Percentiles rank a stretch among this genome's conserved stretches.
Evolutionary conservation across 1,140 invertebrate genomes (phyloP).

Genomic region (Psix sp.): DNA sequence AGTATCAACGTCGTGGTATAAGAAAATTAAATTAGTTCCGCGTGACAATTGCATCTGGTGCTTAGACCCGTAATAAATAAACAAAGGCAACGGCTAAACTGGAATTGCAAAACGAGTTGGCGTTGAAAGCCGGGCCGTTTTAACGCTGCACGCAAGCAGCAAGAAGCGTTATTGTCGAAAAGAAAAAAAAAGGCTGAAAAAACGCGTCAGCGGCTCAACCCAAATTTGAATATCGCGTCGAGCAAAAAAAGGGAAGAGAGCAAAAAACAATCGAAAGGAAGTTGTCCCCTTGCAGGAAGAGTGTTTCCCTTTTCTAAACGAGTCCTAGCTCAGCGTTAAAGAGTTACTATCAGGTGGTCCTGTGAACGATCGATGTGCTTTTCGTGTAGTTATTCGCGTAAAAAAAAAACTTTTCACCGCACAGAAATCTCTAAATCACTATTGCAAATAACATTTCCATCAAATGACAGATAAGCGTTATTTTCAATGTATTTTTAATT

Average conservation of each 20-base stretch:
- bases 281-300: slow-evolving; percentile 53
- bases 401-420: slow-evolving; percentile 24
- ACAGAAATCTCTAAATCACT: slow-evolving; percentile 25
- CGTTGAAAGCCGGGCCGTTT: slow-evolving; percentile 29
- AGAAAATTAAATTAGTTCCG: slow-evolving; percentile 47
- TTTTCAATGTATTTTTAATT: no score
- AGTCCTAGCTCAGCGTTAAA: slow-evolving; percentile 51
- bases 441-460: slow-evolving; percentile 24
- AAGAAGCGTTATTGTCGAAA: slow-evolving; percentile 45
- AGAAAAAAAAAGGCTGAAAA: slow-evolving; percentile 38
- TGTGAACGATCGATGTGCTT: slow-evolving; percentile 45
- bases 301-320: slow-evolving; percentile 52
- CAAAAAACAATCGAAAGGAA: slow-evolving; percentile 51
- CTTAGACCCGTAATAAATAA: slow-evolving; percentile 46
- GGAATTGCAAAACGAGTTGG: slow-evolving; percentile 25
- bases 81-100: slow-evolving; percentile 41
- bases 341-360: slow-evolving; percentile 49
- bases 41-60: slow-evolving; percentile 54
- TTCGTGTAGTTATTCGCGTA: slow-evolving; percentile 43
- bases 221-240: slow-evolving; percentile 51
- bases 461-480: background rate
- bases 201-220: slow-evolving; percentile 29
- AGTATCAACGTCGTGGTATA: slow-evolving; percentile 25
- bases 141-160: slow-evolving; percentile 9
- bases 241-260: slow-evolving; percentile 26